These are phyloP conservation scores for Cheilosia vulpina DNA, from an alignment of 2,888 invertebrate genomes.

Conservation along the genomic window DNA sequence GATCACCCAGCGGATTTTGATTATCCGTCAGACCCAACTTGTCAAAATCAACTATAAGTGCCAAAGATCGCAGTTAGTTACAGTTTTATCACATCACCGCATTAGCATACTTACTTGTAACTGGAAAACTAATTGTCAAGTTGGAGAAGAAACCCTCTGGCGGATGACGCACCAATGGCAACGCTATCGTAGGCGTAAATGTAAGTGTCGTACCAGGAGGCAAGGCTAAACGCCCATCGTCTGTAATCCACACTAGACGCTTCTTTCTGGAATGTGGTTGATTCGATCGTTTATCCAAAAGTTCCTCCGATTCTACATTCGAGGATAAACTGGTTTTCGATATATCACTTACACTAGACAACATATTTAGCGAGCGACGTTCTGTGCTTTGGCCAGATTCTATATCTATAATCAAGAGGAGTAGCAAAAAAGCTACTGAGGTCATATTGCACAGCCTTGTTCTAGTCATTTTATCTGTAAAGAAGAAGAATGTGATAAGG, in stretches of 20 bases:
- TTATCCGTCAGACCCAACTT: conserved; percentile 94
- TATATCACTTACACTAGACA: conserved; percentile 22
- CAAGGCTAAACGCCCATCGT: conserved; percentile 91
- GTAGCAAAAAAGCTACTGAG: conserved; percentile 49
- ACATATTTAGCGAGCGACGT: conserved; percentile 5
- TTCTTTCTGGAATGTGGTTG: conserved; percentile 90
- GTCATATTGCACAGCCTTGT: conserved; percentile 64
- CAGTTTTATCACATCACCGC: background rate
- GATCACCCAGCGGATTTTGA: conserved; percentile 92
- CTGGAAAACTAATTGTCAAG: conserved; percentile 92
- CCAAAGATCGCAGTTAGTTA: background rate
- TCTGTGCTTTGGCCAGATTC: conserved; percentile 52
- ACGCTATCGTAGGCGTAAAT: conserved; percentile 91
- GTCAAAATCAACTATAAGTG: conserved; percentile 90
- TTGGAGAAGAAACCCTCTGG: conserved; percentile 94
- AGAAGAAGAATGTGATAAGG: background rate
- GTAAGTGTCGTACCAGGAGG: conserved; percentile 93
- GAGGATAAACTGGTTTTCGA: conserved; percentile 36
- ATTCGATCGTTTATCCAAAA: conserved; percentile 76
- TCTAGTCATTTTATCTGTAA: conserved; percentile 44
- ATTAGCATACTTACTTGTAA: conserved; percentile 89
- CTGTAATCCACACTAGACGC: conserved; percentile 93
- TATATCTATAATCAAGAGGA: conserved; percentile 39
- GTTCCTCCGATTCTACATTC: conserved; percentile 76
- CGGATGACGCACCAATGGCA: conserved; percentile 93